Conservation (phyloP, 2,888 invertebrate genomes). For the Scrobipalpa atriplicella region DNA sequence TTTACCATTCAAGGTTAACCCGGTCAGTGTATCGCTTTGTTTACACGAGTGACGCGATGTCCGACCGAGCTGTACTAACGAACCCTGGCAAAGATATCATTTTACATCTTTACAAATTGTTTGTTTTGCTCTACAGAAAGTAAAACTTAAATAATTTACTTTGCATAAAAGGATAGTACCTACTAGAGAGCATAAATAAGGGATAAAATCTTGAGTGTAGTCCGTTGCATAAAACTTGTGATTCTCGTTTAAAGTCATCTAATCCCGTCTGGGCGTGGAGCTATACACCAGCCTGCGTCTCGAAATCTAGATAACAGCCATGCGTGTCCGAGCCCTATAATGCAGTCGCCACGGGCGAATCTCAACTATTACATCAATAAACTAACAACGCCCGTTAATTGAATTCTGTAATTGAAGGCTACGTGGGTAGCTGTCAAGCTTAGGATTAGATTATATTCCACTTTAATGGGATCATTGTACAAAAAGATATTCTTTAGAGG, state of each 20-base stretch:
- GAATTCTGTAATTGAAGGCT: conserved; percentile 52
- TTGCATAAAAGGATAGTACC: conserved; percentile 12
- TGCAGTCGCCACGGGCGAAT: conserved; percentile 50
- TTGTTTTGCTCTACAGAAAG: conserved; percentile 5
- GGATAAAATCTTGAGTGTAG: conserved; percentile 28
- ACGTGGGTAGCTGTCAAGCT: conserved; percentile 33
- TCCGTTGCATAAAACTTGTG: conserved; percentile 34
- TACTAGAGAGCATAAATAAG: conserved; percentile 22
- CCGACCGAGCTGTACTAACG: conserved; percentile 38
- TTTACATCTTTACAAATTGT: neutral
- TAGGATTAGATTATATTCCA: conserved; percentile 31
- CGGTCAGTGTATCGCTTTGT: conserved; percentile 78
- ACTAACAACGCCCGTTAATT: conserved; percentile 58
- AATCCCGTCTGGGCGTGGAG: conserved; percentile 53
- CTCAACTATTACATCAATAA: conserved; percentile 61
- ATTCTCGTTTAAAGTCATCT: conserved; percentile 42
- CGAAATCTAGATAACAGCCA: conserved; percentile 57
- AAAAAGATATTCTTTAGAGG: neutral
- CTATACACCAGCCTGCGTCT: conserved; percentile 50
- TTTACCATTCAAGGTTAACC: conserved; percentile 81
- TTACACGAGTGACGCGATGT: conserved; percentile 62
- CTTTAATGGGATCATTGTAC: neutral
- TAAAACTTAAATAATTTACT: conserved; percentile 15
- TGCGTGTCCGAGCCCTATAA: conserved; percentile 60
- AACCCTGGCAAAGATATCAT: conserved; percentile 17